These are phyloP conservation scores for Parnassius mnemosyne DNA, from an alignment of 2,888 invertebrate genomes.

Conservation along the genomic window DNA sequence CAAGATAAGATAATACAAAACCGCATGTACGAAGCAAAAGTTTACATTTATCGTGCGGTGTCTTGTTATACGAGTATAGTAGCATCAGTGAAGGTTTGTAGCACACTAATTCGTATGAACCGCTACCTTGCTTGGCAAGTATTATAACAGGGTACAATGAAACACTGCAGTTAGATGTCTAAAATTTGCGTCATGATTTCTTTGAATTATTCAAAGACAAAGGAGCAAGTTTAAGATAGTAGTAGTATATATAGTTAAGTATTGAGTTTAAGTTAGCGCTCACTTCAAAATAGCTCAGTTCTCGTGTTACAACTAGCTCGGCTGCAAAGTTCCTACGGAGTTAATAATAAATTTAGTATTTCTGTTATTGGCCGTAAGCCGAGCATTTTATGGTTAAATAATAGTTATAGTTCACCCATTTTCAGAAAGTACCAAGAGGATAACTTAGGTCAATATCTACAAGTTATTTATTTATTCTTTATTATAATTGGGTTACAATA, in stretches of 20 bases:
- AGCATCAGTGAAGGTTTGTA: too few relatives aligned
- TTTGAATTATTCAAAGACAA: conserved; percentile 3
- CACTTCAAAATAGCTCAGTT: conserved; percentile 20
- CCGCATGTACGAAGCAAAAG: too few relatives aligned
- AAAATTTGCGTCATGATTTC: conserved; percentile 1
- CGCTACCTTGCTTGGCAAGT: not conserved
- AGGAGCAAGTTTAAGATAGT: conserved; percentile 18
- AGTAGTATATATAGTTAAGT: not conserved
- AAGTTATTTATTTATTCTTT: too few relatives aligned
- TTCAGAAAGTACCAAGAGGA: not conserved
- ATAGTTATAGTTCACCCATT: not conserved
- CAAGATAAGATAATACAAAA: too few relatives aligned
- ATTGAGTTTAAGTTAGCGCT: conserved; percentile 22
- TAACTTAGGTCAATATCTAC: too few relatives aligned
- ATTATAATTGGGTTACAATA: too few relatives aligned
- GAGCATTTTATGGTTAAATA: conserved; percentile 7
- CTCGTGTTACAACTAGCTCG: conserved; percentile 13
- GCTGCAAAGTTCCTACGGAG: conserved; percentile 18
- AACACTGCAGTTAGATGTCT: not conserved
- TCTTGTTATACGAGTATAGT: too few relatives aligned
- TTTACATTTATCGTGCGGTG: too few relatives aligned
- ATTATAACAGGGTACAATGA: not conserved
- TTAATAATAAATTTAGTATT: conserved; percentile 26
- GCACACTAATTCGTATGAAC: too few relatives aligned
- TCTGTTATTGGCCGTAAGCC: conserved; percentile 18